Percentiles rank a stretch among this genome's conserved stretches.
These are phyloP conservation scores for Epizoanthus illoricatus DNA, from an alignment of 92 coral and sea anemone species.

Conservation along the genomic window DNA sequence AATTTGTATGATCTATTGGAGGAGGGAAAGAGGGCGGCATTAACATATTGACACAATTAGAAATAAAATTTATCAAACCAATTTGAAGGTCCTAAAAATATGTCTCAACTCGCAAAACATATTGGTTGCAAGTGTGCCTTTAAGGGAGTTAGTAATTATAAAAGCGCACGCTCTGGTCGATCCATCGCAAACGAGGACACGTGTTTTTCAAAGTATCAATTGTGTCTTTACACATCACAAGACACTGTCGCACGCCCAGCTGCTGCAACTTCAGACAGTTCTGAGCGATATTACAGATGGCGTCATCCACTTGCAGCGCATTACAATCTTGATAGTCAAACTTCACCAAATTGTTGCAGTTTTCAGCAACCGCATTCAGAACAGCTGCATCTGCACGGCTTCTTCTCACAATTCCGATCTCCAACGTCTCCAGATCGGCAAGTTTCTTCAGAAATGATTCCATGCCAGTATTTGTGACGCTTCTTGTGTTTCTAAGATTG, in stretches of 20 bases:
- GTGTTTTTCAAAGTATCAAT: constrained; percentile 32
- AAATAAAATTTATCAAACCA: too few relatives aligned
- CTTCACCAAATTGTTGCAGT: constrained; percentile 50
- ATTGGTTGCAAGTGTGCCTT: neutral
- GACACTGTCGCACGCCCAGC: constrained; percentile 48
- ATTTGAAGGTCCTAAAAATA: too few relatives aligned
- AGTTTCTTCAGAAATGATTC: constrained; percentile 58
- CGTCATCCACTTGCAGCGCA: constrained; percentile 46
- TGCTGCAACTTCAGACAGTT: constrained; percentile 42
- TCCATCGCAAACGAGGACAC: constrained; percentile 45
- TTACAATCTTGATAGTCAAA: constrained; percentile 60
- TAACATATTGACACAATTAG: too few relatives aligned
- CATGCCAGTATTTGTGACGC: constrained; percentile 66
- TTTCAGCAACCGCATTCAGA: constrained; percentile 54
- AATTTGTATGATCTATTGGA: too few relatives aligned
- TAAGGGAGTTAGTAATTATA: constrained; percentile 15
- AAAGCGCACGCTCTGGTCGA: constrained; percentile 55
- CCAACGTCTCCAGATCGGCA: constrained; percentile 53
- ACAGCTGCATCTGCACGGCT: constrained; percentile 63
- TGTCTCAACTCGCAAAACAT: too few relatives aligned
- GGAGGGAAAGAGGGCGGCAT: too few relatives aligned
- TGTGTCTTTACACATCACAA: constrained; percentile 40
- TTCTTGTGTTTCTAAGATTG: constrained; percentile 67
- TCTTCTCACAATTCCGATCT: constrained; percentile 69
- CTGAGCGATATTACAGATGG: constrained; percentile 60